phyloP scores from a whole-genome alignment of 2,113 vertebrate genomes.

The Nannobrachium achirus region DNA sequence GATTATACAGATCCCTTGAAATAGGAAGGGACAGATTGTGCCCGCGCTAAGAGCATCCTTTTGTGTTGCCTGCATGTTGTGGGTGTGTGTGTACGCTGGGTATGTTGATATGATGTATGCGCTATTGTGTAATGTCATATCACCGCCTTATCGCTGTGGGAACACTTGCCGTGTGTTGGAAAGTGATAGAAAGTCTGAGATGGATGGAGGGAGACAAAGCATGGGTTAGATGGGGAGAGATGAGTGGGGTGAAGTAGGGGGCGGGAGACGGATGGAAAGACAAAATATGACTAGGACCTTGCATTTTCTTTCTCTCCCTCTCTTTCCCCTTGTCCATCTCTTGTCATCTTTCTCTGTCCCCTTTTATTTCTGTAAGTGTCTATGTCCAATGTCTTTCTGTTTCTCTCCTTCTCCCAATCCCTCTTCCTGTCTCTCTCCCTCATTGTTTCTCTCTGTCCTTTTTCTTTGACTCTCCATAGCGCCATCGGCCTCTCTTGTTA shows the following conservation, averaged over 20 bases:
- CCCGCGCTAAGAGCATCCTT: slow-evolving; percentile 27
- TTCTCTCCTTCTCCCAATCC: not conserved
- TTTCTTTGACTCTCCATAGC: not conserved
- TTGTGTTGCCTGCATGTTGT: slow-evolving; percentile 33
- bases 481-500: not conserved
- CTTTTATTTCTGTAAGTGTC: no score
- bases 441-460: not conserved
- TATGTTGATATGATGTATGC: slow-evolving; percentile 11
- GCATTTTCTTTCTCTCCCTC: not conserved
- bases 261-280: slow-evolving; percentile 16
- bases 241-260: slow-evolving; percentile 6
- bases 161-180: not conserved
- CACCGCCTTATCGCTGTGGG: slow-evolving; percentile 14
- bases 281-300: not conserved
- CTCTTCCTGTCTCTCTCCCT: not conserved
- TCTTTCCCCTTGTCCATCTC: not conserved
- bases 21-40: slow-evolving; percentile 55
- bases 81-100: slow-evolving; percentile 32
- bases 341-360: not conserved
- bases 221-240: not conserved
- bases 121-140: slow-evolving; percentile 24
- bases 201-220: not conserved
- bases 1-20: slow-evolving; percentile 54
- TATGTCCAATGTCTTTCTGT: no score
- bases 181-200: not conserved